A percentile compares a stretch with the other conserved stretches of the same genome.
Conservation (phyloP, 2,113 vertebrate species). For the Scartelaos histophorus region DNA sequence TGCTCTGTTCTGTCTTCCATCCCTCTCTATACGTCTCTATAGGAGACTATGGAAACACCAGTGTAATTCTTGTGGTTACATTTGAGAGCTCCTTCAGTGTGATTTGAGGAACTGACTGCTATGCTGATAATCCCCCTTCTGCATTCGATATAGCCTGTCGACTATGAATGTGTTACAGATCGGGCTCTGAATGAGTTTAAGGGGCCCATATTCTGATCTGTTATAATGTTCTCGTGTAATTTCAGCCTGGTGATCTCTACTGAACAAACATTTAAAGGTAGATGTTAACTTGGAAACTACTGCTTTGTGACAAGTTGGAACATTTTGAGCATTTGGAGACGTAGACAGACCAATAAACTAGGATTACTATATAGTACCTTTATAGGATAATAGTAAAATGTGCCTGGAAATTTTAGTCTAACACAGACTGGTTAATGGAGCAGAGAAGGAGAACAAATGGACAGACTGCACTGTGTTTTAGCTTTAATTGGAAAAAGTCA, state of each 20-base stretch:
- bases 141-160: slow-evolving; percentile 45
- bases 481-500: slow-evolving; percentile 9
- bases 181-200: slow-evolving; percentile 41
- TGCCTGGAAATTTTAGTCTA: slow-evolving; percentile 72
- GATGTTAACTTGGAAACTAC: too few species aligned
- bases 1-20: neutral
- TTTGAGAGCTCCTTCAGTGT: slow-evolving; percentile 27
- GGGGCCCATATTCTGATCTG: too few species aligned
- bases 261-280: too few species aligned
- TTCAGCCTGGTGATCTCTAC: too few species aligned
- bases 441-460: slow-evolving; percentile 13
- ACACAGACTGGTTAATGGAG: slow-evolving; percentile 57
- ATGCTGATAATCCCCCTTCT: slow-evolving; percentile 64
- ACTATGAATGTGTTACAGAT: slow-evolving; percentile 47
- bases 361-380: too few species aligned
- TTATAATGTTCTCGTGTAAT: too few species aligned
- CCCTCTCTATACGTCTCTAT: neutral
- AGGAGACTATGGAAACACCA: slow-evolving; percentile 22
- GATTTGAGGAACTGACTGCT: slow-evolving; percentile 46
- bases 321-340: too few species aligned
- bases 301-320: too few species aligned
- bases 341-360: too few species aligned
- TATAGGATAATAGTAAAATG: slow-evolving; percentile 72
- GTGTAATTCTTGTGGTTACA: slow-evolving; percentile 31
- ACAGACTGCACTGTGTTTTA: neutral